Evolutionary conservation across 2,888 invertebrate genomes (phyloP), one percentile per base, ranked within the genome.

Genomic region (Gandaritis pyraliata): DNA sequence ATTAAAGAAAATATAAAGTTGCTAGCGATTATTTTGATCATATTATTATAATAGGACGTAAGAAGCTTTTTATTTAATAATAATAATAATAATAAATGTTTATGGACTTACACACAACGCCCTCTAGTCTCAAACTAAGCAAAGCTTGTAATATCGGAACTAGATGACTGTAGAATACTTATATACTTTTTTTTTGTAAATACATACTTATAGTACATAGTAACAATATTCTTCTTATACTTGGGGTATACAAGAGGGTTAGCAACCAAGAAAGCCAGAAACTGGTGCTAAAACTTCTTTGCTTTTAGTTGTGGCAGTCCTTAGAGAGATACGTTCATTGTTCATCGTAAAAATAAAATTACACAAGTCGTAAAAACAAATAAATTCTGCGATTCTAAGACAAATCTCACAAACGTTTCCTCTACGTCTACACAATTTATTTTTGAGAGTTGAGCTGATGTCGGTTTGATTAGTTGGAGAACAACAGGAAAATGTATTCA

Each of bases 271-370:
- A 0, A 16, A 16, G 43, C 15, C 8, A 7, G 10, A 15, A 15
- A 13, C 41, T 13, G 15, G 13, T 41, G 41, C 15, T 41, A 7
- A 41, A 8, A 15, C 13, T 39, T 13, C 48, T 39, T 18, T 64
- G 13, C 38, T 51, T 59, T 55, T 61, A 65, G 64, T 56, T 58
- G 58, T 68, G 66, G 60, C 64, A 64, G 58, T 68, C 66, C 64
- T 66, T 56, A 66, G 68, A 65, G 61, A 66, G 56, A 61, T 53
- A 54, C 49, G 56, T 66, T 66, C 68, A 64, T 70, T 66, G 65
- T 70, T 68, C 70, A 64, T 65, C 61, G 65, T 64, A 66, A 69
- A 69, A 69, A 67, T 61, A 69, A 71, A 71, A 71, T 67, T 66
- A 71, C 64, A 59, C 57, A 59, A 61, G 58, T 55, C 62, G 68